Percentiles rank a stretch among this genome's conserved stretches.
phyloP scores from a whole-genome alignment of 2,888 invertebrate species.

The Ectropis crepuscularia region DNA sequence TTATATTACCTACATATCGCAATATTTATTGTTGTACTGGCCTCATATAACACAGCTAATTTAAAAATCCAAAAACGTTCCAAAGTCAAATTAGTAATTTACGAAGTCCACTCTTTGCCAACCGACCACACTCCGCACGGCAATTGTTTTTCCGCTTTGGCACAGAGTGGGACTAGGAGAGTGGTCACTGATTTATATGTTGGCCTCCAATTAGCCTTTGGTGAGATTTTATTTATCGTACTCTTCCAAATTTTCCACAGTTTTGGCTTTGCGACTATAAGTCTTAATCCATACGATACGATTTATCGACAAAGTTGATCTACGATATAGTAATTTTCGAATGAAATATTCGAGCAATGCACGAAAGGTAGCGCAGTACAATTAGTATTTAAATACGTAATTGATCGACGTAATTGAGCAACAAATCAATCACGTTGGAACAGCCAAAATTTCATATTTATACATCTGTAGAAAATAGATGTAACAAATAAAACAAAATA shows the following conservation, averaged over 20 bases:
- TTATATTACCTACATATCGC: too few species aligned
- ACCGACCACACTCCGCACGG: slow-evolving; percentile 45
- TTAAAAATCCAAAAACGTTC: slow-evolving; percentile 33
- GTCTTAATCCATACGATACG: slow-evolving; percentile 39
- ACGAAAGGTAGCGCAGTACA: too few species aligned
- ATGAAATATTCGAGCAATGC: too few species aligned
- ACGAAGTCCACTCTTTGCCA: slow-evolving; percentile 51
- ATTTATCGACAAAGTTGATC: slow-evolving; percentile 11
- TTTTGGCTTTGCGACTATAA: slow-evolving; percentile 56
- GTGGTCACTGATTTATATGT: slow-evolving; percentile 76
- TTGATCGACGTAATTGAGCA: too few species aligned
- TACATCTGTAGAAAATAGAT: too few species aligned
- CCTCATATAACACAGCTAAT: slow-evolving; percentile 31
- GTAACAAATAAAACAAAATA: too few species aligned
- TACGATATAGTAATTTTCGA: background rate
- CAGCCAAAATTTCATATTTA: too few species aligned
- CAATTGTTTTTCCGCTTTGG: slow-evolving; percentile 46
- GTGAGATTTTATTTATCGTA: slow-evolving; percentile 76
- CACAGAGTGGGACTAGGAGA: slow-evolving; percentile 44
- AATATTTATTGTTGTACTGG: slow-evolving; percentile 2
- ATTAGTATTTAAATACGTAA: too few species aligned
- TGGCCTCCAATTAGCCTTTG: slow-evolving; percentile 78
- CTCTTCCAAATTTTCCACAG: slow-evolving; percentile 75
- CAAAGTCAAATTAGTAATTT: slow-evolving; percentile 42
- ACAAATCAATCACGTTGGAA: too few species aligned